Percentiles rank a stretch among this genome's conserved stretches.
These are phyloP conservation scores for Prolemur simus DNA, from an alignment of 2,113 vertebrate genomes.

Conservation along the genomic window DNA sequence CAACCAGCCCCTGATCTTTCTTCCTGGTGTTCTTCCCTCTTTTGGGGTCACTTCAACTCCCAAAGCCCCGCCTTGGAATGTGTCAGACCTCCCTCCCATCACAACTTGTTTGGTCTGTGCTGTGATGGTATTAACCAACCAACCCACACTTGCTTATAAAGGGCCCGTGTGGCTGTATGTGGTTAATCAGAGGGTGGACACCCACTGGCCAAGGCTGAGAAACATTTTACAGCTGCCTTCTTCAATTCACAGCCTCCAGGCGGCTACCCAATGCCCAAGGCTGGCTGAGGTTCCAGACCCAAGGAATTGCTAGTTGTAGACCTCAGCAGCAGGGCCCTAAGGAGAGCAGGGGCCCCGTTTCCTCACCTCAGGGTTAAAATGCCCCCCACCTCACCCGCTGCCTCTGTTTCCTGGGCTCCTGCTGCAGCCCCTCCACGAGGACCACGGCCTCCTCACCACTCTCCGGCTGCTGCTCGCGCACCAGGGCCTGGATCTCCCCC, in stretches of 20 bases:
- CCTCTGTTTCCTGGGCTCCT: conserved; percentile 46
- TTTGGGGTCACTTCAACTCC: neutral
- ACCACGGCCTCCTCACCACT: conserved; percentile 56
- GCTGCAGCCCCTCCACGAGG: conserved; percentile 61
- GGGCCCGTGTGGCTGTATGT: neutral
- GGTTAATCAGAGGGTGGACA: neutral
- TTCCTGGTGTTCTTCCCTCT: neutral
- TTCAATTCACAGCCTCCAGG: neutral
- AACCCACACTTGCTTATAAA: neutral
- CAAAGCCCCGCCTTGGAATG: neutral
- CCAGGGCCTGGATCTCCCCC: conserved; percentile 15
- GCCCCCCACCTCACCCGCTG: conserved; percentile 45
- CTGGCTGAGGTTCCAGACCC: neutral
- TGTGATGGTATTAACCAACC: neutral
- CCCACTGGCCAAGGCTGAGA: neutral
- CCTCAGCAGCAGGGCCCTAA: neutral
- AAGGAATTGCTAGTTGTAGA: neutral
- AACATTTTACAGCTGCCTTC: neutral
- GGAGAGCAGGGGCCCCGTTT: neutral
- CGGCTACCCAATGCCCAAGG: neutral
- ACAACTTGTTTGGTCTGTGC: neutral
- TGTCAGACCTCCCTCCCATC: neutral
- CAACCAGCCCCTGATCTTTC: neutral
- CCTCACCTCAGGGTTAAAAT: conserved; percentile 8
- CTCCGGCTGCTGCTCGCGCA: conserved; percentile 46